These are phyloP conservation scores for Lanius collurio DNA, from an alignment of 2,113 vertebrate species.

Conservation along the genomic window DNA sequence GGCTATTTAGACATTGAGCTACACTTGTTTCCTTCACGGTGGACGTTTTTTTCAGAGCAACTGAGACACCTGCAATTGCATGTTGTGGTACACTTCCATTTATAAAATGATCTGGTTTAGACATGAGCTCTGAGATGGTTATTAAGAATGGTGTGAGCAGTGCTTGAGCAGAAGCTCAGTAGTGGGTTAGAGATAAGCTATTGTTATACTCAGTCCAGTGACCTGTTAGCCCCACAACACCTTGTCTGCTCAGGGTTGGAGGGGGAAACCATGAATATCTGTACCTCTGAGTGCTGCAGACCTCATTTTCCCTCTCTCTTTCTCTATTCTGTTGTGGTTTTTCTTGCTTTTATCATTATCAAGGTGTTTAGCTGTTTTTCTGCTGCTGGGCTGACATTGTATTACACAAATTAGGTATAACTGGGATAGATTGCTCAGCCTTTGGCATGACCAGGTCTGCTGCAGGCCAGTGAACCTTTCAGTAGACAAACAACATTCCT, in stretches of 20 bases:
- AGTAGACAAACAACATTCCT: background rate
- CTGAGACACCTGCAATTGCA: background rate
- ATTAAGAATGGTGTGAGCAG: background rate
- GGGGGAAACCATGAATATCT: background rate
- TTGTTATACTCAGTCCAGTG: background rate
- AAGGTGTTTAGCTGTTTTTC: background rate
- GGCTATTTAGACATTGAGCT: slow-evolving; percentile 29
- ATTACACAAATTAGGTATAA: background rate
- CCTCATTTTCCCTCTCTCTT: background rate
- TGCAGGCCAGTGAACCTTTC: background rate
- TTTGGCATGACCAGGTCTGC: background rate
- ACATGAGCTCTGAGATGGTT: background rate
- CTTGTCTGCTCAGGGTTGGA: background rate
- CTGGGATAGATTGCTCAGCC: background rate
- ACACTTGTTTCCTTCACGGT: background rate
- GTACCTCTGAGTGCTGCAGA: background rate
- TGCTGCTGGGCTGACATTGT: background rate
- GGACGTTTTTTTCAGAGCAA: background rate
- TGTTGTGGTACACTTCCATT: background rate
- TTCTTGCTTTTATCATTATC: background rate
- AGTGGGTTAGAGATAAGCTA: background rate
- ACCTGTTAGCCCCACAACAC: background rate
- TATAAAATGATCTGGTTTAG: background rate
- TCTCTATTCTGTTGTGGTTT: background rate
- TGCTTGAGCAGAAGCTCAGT: background rate